Percentiles rank a stretch among this genome's conserved stretches.
phyloP scores from a whole-genome alignment of 2,888 invertebrate genomes.

The Dryococelus australis region DNA sequence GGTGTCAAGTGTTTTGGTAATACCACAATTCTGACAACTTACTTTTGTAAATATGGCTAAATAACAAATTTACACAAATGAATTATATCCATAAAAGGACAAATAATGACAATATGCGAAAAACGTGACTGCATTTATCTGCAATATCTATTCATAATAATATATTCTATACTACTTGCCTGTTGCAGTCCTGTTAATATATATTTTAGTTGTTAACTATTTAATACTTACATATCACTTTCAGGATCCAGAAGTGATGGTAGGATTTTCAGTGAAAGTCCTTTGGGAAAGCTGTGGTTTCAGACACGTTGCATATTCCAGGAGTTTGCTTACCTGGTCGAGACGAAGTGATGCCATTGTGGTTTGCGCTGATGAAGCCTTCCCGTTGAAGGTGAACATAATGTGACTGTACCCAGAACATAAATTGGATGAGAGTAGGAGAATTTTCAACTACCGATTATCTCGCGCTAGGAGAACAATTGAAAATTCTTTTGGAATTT shows the following conservation, averaged over 20 bases:
- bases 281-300: conserved; percentile 24
- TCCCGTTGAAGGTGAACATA: conserved; percentile 39
- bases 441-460: conserved; percentile 41
- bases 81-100: too few relatives aligned
- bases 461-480: conserved; percentile 37
- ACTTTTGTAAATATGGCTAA: too few relatives aligned
- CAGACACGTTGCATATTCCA: neutral
- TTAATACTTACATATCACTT: too few relatives aligned
- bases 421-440: conserved; percentile 28
- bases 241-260: conserved; percentile 30
- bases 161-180: too few relatives aligned
- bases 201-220: too few relatives aligned
- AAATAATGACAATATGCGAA: too few relatives aligned
- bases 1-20: too few relatives aligned
- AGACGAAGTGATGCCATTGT: conserved; percentile 26
- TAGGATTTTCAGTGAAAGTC: conserved; percentile 18
- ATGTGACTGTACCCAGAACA: conserved; percentile 38
- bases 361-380: conserved; percentile 41
- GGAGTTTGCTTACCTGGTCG: conserved; percentile 18
- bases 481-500: conserved; percentile 41
- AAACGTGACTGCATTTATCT: too few relatives aligned
- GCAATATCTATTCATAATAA: too few relatives aligned
- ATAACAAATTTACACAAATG: too few relatives aligned
- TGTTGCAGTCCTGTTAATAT: too few relatives aligned
- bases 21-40: too few relatives aligned